These are phyloP conservation scores for Omphaloscelis lunosa DNA, from an alignment of 2,888 invertebrate species.

Conservation along the genomic window DNA sequence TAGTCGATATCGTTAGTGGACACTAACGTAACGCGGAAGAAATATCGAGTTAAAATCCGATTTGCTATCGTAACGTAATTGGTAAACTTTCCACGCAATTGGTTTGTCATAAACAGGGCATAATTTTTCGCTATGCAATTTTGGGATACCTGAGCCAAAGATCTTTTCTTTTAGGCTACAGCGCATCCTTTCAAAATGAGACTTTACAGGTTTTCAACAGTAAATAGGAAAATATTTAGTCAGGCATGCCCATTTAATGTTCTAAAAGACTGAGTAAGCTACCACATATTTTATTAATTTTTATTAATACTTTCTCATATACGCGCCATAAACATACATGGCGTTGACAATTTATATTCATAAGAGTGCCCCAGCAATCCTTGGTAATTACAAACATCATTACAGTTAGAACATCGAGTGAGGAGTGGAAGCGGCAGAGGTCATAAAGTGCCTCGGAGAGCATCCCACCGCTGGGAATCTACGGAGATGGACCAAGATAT, in stretches of 20 bases:
- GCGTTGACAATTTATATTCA: slow-evolving; percentile 66
- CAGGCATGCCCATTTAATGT: neutral
- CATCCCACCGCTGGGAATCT: slow-evolving; percentile 57
- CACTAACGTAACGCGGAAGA: slow-evolving; percentile 67
- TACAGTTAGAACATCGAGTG: slow-evolving; percentile 60
- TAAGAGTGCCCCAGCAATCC: slow-evolving; percentile 65
- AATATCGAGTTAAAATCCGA: slow-evolving; percentile 61
- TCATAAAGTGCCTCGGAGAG: slow-evolving; percentile 64
- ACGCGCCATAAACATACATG: slow-evolving; percentile 17
- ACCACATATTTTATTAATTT: slow-evolving; percentile 45
- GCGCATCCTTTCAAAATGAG: neutral
- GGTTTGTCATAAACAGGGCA: slow-evolving; percentile 1
- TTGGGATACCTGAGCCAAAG: neutral
- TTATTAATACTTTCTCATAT: slow-evolving; percentile 48
- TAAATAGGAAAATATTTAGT: neutral
- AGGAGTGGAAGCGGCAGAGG: slow-evolving; percentile 48
- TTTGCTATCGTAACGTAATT: slow-evolving; percentile 48
- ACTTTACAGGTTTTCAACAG: no score
- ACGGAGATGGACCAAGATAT: neutral
- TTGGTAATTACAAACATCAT: slow-evolving; percentile 66
- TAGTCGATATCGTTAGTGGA: slow-evolving; percentile 70
- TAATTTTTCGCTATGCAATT: neutral
- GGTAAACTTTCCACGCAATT: slow-evolving; percentile 36
- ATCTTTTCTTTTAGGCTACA: neutral
- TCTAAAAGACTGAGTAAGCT: neutral